Evolutionary conservation across 2,113 vertebrate species (phyloP).

Genomic region (Tychaedon coryphoeus): DNA sequence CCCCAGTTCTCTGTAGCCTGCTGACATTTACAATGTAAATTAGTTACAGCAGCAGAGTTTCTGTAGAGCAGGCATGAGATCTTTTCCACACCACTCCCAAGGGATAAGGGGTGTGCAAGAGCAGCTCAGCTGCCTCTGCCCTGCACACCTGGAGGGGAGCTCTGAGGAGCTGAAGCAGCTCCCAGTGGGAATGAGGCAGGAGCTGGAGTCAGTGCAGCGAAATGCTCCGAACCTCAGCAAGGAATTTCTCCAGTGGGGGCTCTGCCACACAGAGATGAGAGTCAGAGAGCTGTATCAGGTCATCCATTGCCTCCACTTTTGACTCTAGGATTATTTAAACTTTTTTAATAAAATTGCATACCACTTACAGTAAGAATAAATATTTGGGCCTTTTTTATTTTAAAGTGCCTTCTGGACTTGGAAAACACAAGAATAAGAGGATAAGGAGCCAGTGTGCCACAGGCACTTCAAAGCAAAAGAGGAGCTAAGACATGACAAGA

Average conservation of each 20-base stretch:
- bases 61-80: background rate
- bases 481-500: background rate
- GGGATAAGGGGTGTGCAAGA: background rate
- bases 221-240: background rate
- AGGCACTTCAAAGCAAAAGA: background rate
- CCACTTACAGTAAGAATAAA: background rate
- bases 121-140: background rate
- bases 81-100: background rate
- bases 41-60: background rate
- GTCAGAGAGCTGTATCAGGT: background rate
- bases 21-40: background rate
- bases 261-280: background rate
- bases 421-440: background rate
- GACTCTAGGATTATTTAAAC: background rate
- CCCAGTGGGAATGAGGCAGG: background rate
- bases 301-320: background rate
- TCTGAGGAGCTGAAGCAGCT: background rate
- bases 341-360: background rate
- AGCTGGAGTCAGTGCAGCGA: accelerated
- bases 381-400: background rate
- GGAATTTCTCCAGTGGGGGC: background rate
- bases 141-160: background rate
- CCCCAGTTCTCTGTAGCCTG: background rate
- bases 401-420: background rate
- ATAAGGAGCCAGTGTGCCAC: background rate